Base-by-base conservation (phyloP, 1,140 invertebrate genomes). In the Geopemphigus sp. region DNA sequence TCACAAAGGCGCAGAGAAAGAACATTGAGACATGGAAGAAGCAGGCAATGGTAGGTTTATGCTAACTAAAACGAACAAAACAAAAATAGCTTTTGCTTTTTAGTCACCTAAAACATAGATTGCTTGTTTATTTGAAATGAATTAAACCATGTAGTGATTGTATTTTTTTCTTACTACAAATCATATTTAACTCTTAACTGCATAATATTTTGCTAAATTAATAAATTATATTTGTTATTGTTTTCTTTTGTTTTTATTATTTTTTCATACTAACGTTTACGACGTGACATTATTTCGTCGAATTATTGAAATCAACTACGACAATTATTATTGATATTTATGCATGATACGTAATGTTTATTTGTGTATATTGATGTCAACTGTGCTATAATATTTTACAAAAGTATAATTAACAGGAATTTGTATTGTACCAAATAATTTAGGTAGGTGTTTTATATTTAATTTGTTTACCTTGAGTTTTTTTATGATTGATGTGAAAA, bases 1-100 rank as follows among this genome's bases (percentile, higher is more conserved):
- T 98, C 91, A 96, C 95, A 87, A 98, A 98, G 90, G 94, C 95
- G 82, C 96, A 98, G 88, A 89, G 96, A 88, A 98, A 97, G 91
- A 97, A 97, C 89, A 96, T 98, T 88, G 95, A 97, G 87, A 91
- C 94, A 85, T 98, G 96, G 96, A 95, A 94, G 88, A 97, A 96
- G 89, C 95, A 96, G 88, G 93, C 94, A 78, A 91, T 92, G 94
- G 96, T 98, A 95, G 90, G 93, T 94, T 89, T 50, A 72, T 78
- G 74, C 74, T 63, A 50, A 78, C 57, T 63, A 47, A 50, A 63
- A 78, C n/a, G 22, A 61, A 76, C 72, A 78, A 32, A 39, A 61
- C 57, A 63, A 54, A 29, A 72, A 53, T 78, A n/a, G 74, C 74
- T 78, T 74, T 63, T 61, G 74, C 74, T 63, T 78, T 54, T 53